Percentiles rank a stretch among this genome's conserved stretches.
Conservation (phyloP, 1,140 invertebrate species). For the Thaumetopoea pityocampa region DNA sequence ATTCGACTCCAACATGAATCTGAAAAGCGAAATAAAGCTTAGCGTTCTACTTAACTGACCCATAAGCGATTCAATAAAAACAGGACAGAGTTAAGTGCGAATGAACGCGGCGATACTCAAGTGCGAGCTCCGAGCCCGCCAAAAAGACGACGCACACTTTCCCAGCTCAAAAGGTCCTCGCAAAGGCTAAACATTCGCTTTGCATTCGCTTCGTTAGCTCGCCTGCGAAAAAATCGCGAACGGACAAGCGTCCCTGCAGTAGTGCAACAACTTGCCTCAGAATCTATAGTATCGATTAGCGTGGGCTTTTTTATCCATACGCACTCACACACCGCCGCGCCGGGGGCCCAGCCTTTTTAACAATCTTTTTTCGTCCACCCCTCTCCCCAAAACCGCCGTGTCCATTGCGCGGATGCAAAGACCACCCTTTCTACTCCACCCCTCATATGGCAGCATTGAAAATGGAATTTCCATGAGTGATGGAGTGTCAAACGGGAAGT, state of each 20-base stretch:
- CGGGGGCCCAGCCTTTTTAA: constrained; percentile 71
- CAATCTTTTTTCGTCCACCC: constrained; percentile 72
- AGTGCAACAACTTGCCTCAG: constrained; percentile 69
- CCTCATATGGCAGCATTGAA: constrained; percentile 69
- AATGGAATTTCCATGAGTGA: constrained; percentile 76
- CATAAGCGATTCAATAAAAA: constrained; percentile 32
- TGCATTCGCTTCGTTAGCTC: constrained; percentile 67
- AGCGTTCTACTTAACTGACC: constrained; percentile 19
- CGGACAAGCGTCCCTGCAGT: constrained; percentile 50
- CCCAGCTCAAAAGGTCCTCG: constrained; percentile 52
- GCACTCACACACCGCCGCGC: constrained; percentile 64
- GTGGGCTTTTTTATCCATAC: constrained; percentile 66
- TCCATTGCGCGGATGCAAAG: constrained; percentile 73
- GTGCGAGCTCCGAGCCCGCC: constrained; percentile 42
- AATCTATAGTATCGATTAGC: constrained; percentile 75
- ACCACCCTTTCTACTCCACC: constrained; percentile 57
- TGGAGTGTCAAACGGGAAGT: constrained; percentile 75
- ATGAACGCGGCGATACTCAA: constrained; percentile 64
- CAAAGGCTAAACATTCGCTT: constrained; percentile 67
- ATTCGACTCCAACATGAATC: no score
- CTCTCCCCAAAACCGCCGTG: constrained; percentile 65
- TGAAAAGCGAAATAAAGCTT: no score
- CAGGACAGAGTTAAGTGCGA: constrained; percentile 63
- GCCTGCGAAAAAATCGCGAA: constrained; percentile 42
- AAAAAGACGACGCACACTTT: constrained; percentile 44